Evolutionary conservation across 2,113 vertebrate genomes (phyloP).

Genomic region (Etheostoma spectabile): DNA sequence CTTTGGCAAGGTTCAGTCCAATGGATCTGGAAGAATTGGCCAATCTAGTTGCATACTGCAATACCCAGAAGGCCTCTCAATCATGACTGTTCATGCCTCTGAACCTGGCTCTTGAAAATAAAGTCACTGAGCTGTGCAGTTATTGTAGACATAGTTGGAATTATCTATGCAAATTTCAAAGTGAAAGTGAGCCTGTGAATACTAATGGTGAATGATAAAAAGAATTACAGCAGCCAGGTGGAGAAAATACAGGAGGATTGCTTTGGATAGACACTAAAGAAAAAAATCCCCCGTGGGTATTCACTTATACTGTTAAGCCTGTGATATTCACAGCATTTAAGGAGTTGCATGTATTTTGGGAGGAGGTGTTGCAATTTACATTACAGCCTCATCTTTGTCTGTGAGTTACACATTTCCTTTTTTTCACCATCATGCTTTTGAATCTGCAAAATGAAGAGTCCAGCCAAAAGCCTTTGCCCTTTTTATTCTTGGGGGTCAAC

Average conservation of each 20-base stretch:
- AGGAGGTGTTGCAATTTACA: conserved; percentile 24
- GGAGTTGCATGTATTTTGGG: conserved; percentile 17
- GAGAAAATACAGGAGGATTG: conserved; percentile 55
- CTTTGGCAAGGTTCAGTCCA: conserved; percentile 59
- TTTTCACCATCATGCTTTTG: background rate
- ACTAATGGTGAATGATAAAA: conserved; percentile 59
- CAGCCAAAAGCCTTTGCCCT: too few relatives aligned
- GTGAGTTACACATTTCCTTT: background rate
- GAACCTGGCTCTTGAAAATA: conserved; percentile 60
- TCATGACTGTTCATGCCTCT: conserved; percentile 52
- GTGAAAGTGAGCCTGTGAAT: conserved; percentile 51
- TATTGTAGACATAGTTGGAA: conserved; percentile 70
- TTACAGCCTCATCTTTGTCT: conserved; percentile 18
- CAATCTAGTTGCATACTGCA: conserved; percentile 52
- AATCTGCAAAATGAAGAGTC: background rate
- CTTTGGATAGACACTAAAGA: conserved; percentile 64
- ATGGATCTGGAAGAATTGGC: conserved; percentile 68
- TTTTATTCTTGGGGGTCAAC: background rate
- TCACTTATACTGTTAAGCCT: conserved; percentile 41
- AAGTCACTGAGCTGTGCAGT: conserved; percentile 67
- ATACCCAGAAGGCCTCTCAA: conserved; percentile 57
- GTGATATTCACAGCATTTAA: conserved; percentile 36
- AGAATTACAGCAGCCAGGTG: conserved; percentile 67
- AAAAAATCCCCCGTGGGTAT: conserved; percentile 39
- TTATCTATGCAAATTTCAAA: conserved; percentile 72